These are phyloP conservation scores for Brachionus rotundiformis DNA, from an alignment of 1,140 invertebrate genomes.

Conservation along the genomic window DNA sequence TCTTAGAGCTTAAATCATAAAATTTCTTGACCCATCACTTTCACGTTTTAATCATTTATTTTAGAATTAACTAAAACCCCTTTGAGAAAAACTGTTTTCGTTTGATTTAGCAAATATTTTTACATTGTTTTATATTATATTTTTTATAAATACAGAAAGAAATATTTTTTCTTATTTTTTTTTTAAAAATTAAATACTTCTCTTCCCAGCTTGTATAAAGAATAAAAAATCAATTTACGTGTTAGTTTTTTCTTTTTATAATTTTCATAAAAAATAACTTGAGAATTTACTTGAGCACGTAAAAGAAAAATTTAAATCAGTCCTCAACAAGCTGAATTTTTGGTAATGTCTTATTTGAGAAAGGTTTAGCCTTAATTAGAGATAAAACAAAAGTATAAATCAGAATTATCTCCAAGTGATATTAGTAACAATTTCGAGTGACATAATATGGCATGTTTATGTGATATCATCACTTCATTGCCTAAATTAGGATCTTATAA, in stretches of 20 bases:
- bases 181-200: background rate
- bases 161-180: background rate
- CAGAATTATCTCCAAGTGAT: background rate
- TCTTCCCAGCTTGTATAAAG: background rate
- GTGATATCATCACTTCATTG: background rate
- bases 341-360: background rate
- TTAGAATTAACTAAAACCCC: too few species aligned
- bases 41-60: too few species aligned
- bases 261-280: conserved; percentile 19
- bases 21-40: too few species aligned
- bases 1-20: too few species aligned
- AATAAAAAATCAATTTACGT: background rate
- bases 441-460: conserved; percentile 4
- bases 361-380: background rate
- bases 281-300: background rate
- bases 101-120: too few species aligned
- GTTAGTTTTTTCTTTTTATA: background rate
- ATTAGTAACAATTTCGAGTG: background rate
- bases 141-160: too few species aligned
- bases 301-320: background rate
- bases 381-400: background rate
- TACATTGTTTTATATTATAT: too few species aligned
- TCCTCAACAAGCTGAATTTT: background rate
- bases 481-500: background rate
- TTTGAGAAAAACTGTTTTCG: too few species aligned